Base-by-base conservation (phyloP, 2,113 vertebrate species). In the Trochalopteron elliotii region DNA sequence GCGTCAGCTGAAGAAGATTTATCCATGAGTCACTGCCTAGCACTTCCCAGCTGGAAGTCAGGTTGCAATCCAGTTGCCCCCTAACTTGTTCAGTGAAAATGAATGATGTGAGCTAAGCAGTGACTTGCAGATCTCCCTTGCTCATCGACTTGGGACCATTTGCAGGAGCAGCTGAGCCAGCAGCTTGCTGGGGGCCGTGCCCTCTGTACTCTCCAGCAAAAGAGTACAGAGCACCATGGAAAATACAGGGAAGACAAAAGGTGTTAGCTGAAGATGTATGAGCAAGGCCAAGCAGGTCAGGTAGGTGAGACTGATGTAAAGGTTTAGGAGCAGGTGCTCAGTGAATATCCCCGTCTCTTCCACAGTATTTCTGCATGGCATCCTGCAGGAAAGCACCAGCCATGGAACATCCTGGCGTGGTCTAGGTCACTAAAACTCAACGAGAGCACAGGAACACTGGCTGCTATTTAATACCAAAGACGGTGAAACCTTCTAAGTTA, bases 71-170 rank as follows among this genome's bases (percentile, higher is more conserved):
- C 21, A 44, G 23, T 18, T 63, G 33, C 52, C 47, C 37, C 42
- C 35, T 70, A 52, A 82, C 33, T 57, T 59, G 11, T 13, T 93
- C 59, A 22, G 24, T 64, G 83, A 52, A 76, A 80, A 90, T 49
- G 31, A 90, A 24, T 13, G 21, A 49, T 21, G 35, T 39, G 75
- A 92, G 61, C 82, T 60, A 33, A 63, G 64, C 61, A 56, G 61
- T 22, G 57, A 47, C 53, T 59, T 47, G 68, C 1, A 2, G 0
- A 0, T 28, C 35, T 92, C 57, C 35, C 21, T 42, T 1, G 0
- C 50, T 82, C 37, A 20, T 16, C 11, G 37, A 69, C 83, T 57
- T 4, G 1, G 30, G 35, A 83, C 8, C 0, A 0, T 68, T 76
- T 78, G 24, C 30, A 79, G 70, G 35, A 84, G 68, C 50, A 87